Base-by-base conservation (phyloP, 2,113 vertebrate species). In the Erythrocercus mccallii region DNA sequence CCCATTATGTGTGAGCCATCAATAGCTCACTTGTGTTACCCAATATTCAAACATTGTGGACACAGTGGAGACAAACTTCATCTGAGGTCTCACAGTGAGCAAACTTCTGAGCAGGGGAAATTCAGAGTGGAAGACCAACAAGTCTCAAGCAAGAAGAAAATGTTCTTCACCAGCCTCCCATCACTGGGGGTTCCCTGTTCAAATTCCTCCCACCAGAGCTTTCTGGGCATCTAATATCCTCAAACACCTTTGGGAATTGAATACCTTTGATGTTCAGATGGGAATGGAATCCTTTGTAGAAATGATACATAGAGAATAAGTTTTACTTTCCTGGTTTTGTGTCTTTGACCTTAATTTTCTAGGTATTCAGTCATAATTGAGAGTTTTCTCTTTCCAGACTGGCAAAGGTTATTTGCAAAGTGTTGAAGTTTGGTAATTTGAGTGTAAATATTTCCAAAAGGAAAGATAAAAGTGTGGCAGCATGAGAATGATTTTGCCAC, bases 1-100 rank as follows among this genome's bases (percentile, higher is more conserved):
- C 12, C 40, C 22, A 4, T 24, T 23, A 12, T 0, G 0, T 38
- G 19, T 27, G 38, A 71, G 10, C 7, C 18, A n/a, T 58, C 42
- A 7, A 3, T 7, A 73, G 13, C 20, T 17, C 13, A 2, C 12
- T 74, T 47, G 23, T 35, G 10, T 44, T 35, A 25, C 23, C 13
- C 9, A 9, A 3, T 7, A 15, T 45, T 61, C 28, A 31, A 51
- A 17, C 13, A 19, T 3, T 20, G 33, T 65, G 78, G 31, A n/a
- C 31, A 22, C 17, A 31, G 2, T 24, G 24, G 58, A 58, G 57
- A 10, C 7, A 37, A 35, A 17, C 1, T 48, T 40, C 25, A 17
- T 23, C 45, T 37, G 48, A 72, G 51, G 7, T 11, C 35, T 3
- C 44, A 27, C 50, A 37, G 4, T 28, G 42, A 47, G 42, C 0